Evolutionary conservation across 1,140 invertebrate genomes (phyloP).

Genomic region (Drosophila albomicans): DNA sequence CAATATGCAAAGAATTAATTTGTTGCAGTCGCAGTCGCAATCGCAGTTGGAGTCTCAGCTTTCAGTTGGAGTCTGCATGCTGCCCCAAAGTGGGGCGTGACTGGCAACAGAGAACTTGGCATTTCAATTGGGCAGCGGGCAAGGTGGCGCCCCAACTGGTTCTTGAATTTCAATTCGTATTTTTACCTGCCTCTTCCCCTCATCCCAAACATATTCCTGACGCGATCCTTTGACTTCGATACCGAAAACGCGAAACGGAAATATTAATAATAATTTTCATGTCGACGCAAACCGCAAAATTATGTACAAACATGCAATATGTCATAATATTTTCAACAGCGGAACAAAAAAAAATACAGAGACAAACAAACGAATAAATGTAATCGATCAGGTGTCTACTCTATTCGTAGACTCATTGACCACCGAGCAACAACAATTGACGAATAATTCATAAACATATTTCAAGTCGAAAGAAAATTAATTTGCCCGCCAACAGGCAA

Average conservation of each 20-base stretch:
- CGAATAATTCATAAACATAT: slow-evolving; percentile 81
- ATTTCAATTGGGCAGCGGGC: slow-evolving; percentile 72
- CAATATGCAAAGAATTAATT: slow-evolving; percentile 84
- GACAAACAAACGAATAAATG: slow-evolving; percentile 19
- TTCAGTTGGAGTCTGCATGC: background rate
- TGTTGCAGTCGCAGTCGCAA: slow-evolving; percentile 11
- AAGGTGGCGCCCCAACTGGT: slow-evolving; percentile 74
- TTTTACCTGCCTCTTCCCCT: background rate
- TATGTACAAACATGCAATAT: slow-evolving; percentile 80
- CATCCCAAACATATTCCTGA: slow-evolving; percentile 4
- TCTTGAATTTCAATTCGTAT: slow-evolving; percentile 41
- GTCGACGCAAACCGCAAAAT: slow-evolving; percentile 68
- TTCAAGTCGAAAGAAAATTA: slow-evolving; percentile 73
- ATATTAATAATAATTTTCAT: slow-evolving; percentile 49
- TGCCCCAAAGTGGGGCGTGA: slow-evolving; percentile 50
- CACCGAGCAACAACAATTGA: slow-evolving; percentile 58
- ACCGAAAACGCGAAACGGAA: slow-evolving; percentile 44
- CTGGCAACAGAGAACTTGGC: slow-evolving; percentile 49
- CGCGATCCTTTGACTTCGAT: slow-evolving; percentile 22
- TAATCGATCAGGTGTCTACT: slow-evolving; percentile 79
- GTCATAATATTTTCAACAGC: slow-evolving; percentile 67
- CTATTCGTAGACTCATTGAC: slow-evolving; percentile 8
- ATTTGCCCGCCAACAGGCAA: slow-evolving; percentile 58
- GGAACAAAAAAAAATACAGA: background rate
- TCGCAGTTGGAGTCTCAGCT: background rate